These are phyloP conservation scores for Lepilemur ruficaudatus DNA, from an alignment of 2,797 vertebrate species.

Conservation along the genomic window DNA sequence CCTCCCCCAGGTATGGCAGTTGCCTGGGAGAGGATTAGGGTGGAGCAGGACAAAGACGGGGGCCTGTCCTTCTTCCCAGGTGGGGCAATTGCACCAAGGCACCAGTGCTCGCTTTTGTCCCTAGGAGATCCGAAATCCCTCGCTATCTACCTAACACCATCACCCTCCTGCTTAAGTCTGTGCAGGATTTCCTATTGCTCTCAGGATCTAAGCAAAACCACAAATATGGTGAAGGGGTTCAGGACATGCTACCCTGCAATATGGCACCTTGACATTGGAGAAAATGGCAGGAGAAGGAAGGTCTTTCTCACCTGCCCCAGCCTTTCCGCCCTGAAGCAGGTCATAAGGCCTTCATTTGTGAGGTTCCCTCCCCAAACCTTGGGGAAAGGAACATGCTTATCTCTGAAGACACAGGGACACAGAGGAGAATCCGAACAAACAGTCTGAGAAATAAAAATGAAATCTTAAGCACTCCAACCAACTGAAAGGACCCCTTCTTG, in stretches of 20 bases:
- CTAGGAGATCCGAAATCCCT: too few relatives aligned
- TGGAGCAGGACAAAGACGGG: too few relatives aligned
- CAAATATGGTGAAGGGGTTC: too few relatives aligned
- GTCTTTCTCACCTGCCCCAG: not conserved
- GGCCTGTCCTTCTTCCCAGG: too few relatives aligned
- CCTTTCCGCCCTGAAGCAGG: too few relatives aligned
- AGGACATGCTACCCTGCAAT: not conserved
- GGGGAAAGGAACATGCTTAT: not conserved
- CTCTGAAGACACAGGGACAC: not conserved
- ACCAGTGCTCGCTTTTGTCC: too few relatives aligned
- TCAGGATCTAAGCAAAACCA: not conserved
- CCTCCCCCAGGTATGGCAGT: too few relatives aligned
- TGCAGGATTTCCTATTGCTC: not conserved
- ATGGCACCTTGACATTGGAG: not conserved
- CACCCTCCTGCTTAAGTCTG: fast-evolving
- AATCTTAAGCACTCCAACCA: not conserved
- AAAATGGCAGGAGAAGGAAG: not conserved
- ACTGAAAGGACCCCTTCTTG: too few relatives aligned
- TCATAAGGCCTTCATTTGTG: not conserved
- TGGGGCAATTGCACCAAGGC: too few relatives aligned
- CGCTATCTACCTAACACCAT: too few relatives aligned
- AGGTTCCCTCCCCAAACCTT: not conserved
- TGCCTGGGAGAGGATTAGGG: too few relatives aligned
- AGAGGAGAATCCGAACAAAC: not conserved
- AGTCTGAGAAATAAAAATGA: not conserved